phyloP scores from a whole-genome alignment of 2,888 invertebrate species.

The Andrena praecox region DNA sequence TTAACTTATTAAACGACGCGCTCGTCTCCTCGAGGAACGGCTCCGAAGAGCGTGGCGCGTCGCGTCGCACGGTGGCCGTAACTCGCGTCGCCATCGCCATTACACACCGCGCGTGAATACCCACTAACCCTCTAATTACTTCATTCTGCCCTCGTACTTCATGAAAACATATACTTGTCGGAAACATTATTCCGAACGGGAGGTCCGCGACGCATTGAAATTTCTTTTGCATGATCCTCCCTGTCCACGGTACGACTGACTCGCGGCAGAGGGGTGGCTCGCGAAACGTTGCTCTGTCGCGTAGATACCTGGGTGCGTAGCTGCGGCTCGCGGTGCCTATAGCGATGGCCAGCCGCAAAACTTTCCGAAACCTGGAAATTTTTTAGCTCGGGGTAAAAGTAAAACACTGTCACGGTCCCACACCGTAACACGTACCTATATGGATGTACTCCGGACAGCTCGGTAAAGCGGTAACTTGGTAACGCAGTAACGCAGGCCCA shows the following conservation, averaged over 20 bases:
- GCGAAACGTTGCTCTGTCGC: too few relatives aligned
- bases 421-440: conserved; percentile 40
- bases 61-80: conserved; percentile 24
- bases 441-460: conserved; percentile 54
- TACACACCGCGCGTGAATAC: conserved; percentile 37
- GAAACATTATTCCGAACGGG: background rate
- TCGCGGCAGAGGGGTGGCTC: too few relatives aligned
- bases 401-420: conserved; percentile 47
- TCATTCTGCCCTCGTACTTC: conserved; percentile 72
- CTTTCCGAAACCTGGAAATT: conserved; percentile 25
- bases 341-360: background rate
- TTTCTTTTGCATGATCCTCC: background rate
- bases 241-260: background rate
- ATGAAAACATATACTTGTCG: background rate
- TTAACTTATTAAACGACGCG: conserved; percentile 84
- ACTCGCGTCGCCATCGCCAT: conserved; percentile 4
- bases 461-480: conserved; percentile 72
- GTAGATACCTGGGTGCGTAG: background rate
- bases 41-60: conserved; percentile 50
- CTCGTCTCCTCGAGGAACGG: conserved; percentile 70
- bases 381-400: conserved; percentile 50
- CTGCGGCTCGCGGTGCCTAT: conserved; percentile 3
- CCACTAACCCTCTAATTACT: conserved; percentile 72
- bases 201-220: background rate
- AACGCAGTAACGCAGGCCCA: conserved; percentile 72